Conservation (phyloP, 2,888 invertebrate genomes). For the Eueremaeus valkanovi region DNA sequence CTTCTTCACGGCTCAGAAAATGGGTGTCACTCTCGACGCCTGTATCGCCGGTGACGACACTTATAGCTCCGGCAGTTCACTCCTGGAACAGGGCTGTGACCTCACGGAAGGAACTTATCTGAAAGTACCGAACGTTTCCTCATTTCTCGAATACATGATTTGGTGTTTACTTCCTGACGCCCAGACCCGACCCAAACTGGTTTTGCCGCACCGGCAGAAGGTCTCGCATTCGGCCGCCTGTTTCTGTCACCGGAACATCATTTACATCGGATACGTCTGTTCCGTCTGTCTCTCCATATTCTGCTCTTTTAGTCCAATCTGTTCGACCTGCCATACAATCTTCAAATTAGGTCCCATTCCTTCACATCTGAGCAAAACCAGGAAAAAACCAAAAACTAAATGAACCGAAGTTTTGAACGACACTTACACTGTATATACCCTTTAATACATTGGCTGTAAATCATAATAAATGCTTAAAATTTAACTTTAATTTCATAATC, state of each 20-base stretch:
- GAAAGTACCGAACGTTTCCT: slow-evolving; percentile 78
- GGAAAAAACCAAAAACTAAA: slow-evolving; percentile 40
- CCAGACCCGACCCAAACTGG: slow-evolving; percentile 64
- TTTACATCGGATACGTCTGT: slow-evolving; percentile 95
- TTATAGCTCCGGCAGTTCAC: slow-evolving; percentile 63
- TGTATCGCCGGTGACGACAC: slow-evolving; percentile 68
- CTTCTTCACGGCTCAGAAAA: slow-evolving; percentile 89
- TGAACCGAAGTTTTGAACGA: not conserved
- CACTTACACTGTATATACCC: no score
- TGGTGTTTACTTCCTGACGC: slow-evolving; percentile 88
- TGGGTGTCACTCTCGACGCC: slow-evolving; percentile 80
- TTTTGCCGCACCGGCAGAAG: slow-evolving; percentile 79
- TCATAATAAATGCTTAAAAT: no score
- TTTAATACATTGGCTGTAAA: no score
- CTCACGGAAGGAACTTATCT: slow-evolving; percentile 90
- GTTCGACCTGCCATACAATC: slow-evolving; percentile 80
- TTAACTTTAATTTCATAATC: no score
- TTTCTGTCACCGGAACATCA: slow-evolving; percentile 91
- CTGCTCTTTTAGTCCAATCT: slow-evolving; percentile 94
- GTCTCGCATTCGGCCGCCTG: slow-evolving; percentile 97
- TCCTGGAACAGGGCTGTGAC: slow-evolving; percentile 69
- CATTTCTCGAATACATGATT: slow-evolving; percentile 76
- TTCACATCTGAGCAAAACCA: slow-evolving; percentile 37
- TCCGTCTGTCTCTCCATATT: slow-evolving; percentile 96
- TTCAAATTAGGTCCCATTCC: slow-evolving; percentile 45